Evolutionary conservation across 2,113 vertebrate genomes (phyloP), one percentile per base, ranked within the genome.

Genomic region (Paralichthys olivaceus): DNA sequence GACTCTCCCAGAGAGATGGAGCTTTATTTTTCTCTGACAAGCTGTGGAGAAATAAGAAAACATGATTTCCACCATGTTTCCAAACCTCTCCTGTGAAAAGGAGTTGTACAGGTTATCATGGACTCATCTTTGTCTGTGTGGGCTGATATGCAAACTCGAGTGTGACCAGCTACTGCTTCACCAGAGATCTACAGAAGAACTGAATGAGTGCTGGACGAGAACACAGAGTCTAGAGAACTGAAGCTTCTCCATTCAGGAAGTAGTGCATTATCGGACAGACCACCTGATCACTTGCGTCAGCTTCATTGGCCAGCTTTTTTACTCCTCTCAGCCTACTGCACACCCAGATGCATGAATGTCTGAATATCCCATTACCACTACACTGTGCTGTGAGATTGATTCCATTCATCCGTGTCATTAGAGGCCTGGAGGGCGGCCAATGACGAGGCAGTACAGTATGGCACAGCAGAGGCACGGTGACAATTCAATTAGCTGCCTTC

Each of bases 401-500:
- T 84, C 72, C 79, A 78, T 85, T 81, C 87, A 90, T 87, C 89
- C 87, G 37, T 90, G 91, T 92, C 89, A 91, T 92, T 87, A 80
- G 76, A 85, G 79, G 83, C 73, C 84, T 85, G 82, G 84, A 90
- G 75, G 80, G 62, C 75, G 77, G 88, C 90, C 90, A 92, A 58
- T 79, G 79, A 83, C 70, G 34, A 71, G 76, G 74, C 40, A 60
- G 83, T 58, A 60, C 77, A 68, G 75, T 85, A 81, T 64, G 67
- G 75, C 69, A 65, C 66, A 62, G 72, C 77, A 76, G 71, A 77
- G 71, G 66, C 43, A 53, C 32, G 74, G 64, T 91, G 89, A 94
- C 90, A 92, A 93, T 94, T 92, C 90, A 92, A 92, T 94, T 93
- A 92, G 83, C 80, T 29, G 28, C 76, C 74, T 89, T 81, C 78